Percentiles rank a stretch among this genome's conserved stretches.
Evolutionary conservation across 2,888 invertebrate genomes (phyloP).

Genomic region (Furcula furcula): DNA sequence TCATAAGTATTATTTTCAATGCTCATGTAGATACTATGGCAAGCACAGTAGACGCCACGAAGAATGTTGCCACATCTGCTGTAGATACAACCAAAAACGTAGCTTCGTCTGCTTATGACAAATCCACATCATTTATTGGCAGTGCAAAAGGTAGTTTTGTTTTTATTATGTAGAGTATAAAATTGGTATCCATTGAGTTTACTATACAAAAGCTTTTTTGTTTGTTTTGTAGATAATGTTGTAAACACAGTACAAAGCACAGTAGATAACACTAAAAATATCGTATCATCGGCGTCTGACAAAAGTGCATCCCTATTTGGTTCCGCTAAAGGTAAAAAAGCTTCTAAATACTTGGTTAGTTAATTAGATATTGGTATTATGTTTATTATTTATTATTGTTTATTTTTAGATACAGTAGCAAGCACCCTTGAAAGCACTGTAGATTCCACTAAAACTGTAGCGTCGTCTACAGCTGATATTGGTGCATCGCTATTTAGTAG

Average conservation of each 20-base stretch:
- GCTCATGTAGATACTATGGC: slow-evolving; percentile 18
- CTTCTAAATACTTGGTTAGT: neutral
- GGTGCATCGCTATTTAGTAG: neutral
- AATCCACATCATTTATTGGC: slow-evolving; percentile 44
- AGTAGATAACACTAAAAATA: slow-evolving; percentile 34
- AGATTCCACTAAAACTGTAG: slow-evolving; percentile 1
- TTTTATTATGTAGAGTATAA: neutral
- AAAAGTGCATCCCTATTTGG: slow-evolving; percentile 25
- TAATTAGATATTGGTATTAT: neutral
- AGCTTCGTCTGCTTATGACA: slow-evolving; percentile 46
- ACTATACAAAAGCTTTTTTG: neutral
- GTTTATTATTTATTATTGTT: slow-evolving; percentile 3
- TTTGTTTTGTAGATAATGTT: slow-evolving; percentile 18
- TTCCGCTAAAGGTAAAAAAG: slow-evolving; percentile 19
- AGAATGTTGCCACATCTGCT: slow-evolving; percentile 33
- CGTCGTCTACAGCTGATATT: slow-evolving; percentile 2
- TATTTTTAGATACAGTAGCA: slow-evolving; percentile 39
- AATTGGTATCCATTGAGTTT: neutral
- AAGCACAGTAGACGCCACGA: slow-evolving; percentile 49
- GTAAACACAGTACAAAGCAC: slow-evolving; percentile 19
- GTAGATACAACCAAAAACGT: slow-evolving; percentile 53
- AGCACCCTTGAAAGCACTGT: neutral
- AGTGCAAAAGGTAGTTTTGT: slow-evolving; percentile 44
- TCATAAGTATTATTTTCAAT: no score
- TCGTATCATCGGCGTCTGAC: slow-evolving; percentile 32